Evolutionary conservation across 2,113 vertebrate species (phyloP), one percentile per base, ranked within the genome.

Genomic region (Tauraco erythrolophus): DNA sequence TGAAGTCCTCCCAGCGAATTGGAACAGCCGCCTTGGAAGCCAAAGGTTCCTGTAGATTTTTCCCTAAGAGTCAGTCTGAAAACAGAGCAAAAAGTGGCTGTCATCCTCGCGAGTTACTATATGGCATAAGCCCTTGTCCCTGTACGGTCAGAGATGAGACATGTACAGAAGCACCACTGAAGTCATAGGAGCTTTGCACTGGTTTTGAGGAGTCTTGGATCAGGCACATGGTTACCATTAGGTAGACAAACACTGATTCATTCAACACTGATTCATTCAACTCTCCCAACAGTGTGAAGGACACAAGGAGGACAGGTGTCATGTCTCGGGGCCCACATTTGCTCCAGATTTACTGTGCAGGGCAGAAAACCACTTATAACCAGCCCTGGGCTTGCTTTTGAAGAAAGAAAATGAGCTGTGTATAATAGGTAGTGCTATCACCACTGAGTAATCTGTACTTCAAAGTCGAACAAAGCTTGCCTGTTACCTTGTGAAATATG

Each of bases 401-500:
- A 68, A 70, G 69, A 21, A 83, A 86, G 28, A 50, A 80, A 62
- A 84, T 43, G 68, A 89, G 56, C 68, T 74, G 37, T 46, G 31
- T 54, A 21, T 46, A 93, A 56, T 22, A 71, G 53, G 35, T 19
- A 78, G 46, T 58, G 70, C 51, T 90, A 57, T 89, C 45, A 69
- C 22, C 1, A 0, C 75, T 84, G 80, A 89, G 35, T 81, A 81
- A 94, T 87, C 64, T 94, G 72, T 95, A 68, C 72, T 92, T 93
- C 48, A 71, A 94, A 94, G 80, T 87, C 83, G 84, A 94, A 89
- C 76, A 92, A 95, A 97, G 92, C 85, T 86, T 8, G 39, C 48
- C 79, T 82, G 76, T 87, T 94, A 92, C 72, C 19, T 77, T 62
- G 46, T 93, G 85, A 91, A 93, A 83, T 78, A 86, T 0, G 1